Evolutionary conservation across 2,797 vertebrate species (phyloP).

Genomic region (Chelidonichthys spinosus): DNA sequence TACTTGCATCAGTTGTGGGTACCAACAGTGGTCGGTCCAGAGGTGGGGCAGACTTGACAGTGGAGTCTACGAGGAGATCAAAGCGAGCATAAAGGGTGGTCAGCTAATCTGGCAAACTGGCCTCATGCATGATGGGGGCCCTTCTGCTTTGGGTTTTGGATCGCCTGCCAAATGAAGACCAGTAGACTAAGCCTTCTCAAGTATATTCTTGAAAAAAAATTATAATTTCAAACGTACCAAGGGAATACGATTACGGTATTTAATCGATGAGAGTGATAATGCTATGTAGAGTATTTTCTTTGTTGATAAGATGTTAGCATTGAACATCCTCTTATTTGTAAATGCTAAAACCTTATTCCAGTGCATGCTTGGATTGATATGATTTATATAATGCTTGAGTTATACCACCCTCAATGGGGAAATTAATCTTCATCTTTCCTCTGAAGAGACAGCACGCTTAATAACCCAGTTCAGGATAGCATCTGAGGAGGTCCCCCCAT

Average conservation of each 20-base stretch:
- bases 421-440: constrained; percentile 61
- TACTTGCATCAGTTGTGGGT: too few relatives aligned
- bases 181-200: background rate
- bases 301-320: background rate
- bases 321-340: background rate
- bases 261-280: background rate
- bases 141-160: too few relatives aligned
- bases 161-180: background rate
- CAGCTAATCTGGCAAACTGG: too few relatives aligned
- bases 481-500: constrained; percentile 58
- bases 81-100: too few relatives aligned
- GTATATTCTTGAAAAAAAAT: background rate
- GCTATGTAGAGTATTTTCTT: background rate
- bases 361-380: constrained; percentile 31
- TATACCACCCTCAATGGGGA: constrained; percentile 28
- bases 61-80: too few relatives aligned
- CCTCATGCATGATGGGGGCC: too few relatives aligned
- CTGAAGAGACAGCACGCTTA: constrained; percentile 57
- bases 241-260: background rate
- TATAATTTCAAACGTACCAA: constrained; percentile 3
- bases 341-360: constrained; percentile 37
- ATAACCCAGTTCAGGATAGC: constrained; percentile 65
- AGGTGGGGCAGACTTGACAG: too few relatives aligned
- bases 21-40: too few relatives aligned
- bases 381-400: constrained; percentile 43